A percentile compares a stretch with the other conserved stretches of the same genome.
phyloP scores from a whole-genome alignment of 2,797 vertebrate genomes.

The Myotis vivesi region DNA sequence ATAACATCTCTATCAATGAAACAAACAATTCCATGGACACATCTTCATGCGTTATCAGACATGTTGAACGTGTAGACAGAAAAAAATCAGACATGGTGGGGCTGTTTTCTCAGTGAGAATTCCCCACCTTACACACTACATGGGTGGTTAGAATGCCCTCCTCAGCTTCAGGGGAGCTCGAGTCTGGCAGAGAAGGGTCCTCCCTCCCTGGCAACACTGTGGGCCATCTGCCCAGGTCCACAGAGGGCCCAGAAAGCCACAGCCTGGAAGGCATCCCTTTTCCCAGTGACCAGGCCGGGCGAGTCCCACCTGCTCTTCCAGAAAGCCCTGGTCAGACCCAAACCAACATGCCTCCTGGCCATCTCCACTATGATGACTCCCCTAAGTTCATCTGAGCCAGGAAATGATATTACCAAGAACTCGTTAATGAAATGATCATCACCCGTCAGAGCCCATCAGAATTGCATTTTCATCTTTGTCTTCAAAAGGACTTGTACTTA shows the following conservation, averaged over 20 bases:
- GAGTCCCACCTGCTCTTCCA: neutral
- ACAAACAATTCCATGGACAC: neutral
- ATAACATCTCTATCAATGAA: neutral
- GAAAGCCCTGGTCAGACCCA: neutral
- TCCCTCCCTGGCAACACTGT: neutral
- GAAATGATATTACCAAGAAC: neutral
- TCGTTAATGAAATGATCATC: neutral
- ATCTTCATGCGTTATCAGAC: accelerated
- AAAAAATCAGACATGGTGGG: neutral
- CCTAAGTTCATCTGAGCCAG: neutral
- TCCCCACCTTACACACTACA: too few species aligned
- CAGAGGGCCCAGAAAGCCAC: neutral
- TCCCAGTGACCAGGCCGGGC: neutral
- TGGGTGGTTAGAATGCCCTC: neutral
- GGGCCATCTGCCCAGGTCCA: neutral
- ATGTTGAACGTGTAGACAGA: neutral
- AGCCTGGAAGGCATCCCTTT: neutral
- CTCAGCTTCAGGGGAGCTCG: neutral
- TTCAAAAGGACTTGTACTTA: conserved; percentile 16
- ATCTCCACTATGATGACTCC: neutral
- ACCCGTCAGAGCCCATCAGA: neutral
- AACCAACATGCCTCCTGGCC: neutral
- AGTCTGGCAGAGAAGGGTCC: neutral
- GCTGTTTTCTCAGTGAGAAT: neutral
- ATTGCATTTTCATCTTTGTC: neutral